These are phyloP conservation scores for Scrobipalpa atriplicella DNA, from an alignment of 2,888 invertebrate species.

Conservation along the genomic window DNA sequence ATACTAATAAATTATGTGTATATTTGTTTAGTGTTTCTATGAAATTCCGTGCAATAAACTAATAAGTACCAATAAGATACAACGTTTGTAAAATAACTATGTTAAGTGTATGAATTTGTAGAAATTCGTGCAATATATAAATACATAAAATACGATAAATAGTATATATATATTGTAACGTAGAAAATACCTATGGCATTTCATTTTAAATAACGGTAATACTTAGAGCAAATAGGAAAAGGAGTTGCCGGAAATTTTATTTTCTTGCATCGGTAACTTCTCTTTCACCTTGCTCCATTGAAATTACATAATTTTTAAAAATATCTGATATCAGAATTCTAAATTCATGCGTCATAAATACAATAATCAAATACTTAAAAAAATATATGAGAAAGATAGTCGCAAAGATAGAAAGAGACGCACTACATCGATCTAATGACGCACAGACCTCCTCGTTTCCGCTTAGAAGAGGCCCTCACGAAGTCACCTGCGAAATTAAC, in stretches of 20 bases:
- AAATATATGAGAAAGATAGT: conserved; percentile 67
- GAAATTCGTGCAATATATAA: conserved; percentile 16
- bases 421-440: conserved; percentile 80
- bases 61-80: background rate
- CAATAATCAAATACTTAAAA: conserved; percentile 12
- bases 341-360: conserved; percentile 13
- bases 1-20: background rate
- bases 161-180: background rate
- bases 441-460: conserved; percentile 77
- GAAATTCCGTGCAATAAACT: background rate
- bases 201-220: too few species aligned
- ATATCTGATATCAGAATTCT: background rate
- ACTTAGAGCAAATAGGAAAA: too few species aligned
- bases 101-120: background rate
- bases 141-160: background rate
- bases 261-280: too few species aligned
- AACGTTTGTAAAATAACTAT: background rate
- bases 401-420: conserved; percentile 72
- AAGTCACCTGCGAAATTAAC: conserved; percentile 80
- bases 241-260: too few species aligned
- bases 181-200: too few species aligned
- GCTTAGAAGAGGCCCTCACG: conserved; percentile 75
- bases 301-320: too few species aligned
- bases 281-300: too few species aligned
- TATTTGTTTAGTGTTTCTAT: conserved; percentile 6